Evolutionary conservation across 1,140 invertebrate genomes (phyloP).

Genomic region (Melipona quadrifasciata): DNA sequence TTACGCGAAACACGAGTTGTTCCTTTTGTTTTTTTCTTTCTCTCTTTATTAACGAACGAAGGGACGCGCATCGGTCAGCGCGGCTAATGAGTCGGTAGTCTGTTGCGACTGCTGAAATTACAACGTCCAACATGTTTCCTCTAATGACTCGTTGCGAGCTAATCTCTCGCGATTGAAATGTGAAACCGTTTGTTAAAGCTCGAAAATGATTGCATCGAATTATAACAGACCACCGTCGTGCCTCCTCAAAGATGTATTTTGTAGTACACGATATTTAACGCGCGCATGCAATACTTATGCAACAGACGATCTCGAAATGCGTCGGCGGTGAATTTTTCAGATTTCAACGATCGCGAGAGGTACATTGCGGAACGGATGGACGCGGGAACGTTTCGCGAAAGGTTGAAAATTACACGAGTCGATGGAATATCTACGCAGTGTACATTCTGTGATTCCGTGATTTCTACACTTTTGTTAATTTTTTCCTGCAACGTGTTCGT

Average conservation of each 20-base stretch:
- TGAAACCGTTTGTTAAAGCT: neutral
- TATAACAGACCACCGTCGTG: neutral
- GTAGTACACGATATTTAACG: neutral
- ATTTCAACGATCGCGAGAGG: neutral
- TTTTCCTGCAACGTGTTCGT: too few relatives aligned
- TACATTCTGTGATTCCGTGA: too few relatives aligned
- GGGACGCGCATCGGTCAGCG: neutral
- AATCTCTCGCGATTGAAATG: constrained; percentile 24
- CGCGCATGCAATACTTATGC: neutral
- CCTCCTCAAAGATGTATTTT: neutral
- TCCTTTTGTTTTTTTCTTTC: too few relatives aligned
- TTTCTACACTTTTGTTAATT: too few relatives aligned
- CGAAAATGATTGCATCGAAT: neutral
- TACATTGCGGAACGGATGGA: too few relatives aligned
- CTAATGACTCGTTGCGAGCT: constrained; percentile 1
- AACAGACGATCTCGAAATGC: too few relatives aligned
- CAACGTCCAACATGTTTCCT: neutral
- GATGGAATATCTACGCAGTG: neutral
- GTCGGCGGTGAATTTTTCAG: too few relatives aligned
- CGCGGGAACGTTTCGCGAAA: too few relatives aligned
- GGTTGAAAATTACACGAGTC: neutral
- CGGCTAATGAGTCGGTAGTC: neutral
- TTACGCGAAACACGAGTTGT: neutral
- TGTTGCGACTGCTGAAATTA: constrained; percentile 6
- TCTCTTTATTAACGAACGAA: neutral